Conservation (phyloP, 2,113 vertebrate species). For the Catharus fuscescens region DNA sequence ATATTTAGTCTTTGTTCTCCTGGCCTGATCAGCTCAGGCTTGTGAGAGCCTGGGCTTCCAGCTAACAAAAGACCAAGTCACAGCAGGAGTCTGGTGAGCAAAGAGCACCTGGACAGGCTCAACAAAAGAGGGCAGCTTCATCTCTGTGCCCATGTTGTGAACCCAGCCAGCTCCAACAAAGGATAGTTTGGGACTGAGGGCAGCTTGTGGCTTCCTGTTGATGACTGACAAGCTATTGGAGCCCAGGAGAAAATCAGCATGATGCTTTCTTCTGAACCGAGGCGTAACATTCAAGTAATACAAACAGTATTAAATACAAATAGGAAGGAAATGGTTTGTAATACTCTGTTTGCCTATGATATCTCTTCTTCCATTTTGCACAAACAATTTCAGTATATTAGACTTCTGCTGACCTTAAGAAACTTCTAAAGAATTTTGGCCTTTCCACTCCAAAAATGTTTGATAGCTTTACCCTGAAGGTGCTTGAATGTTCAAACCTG, state of each 20-base stretch:
- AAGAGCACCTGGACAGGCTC: background rate
- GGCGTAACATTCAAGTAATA: background rate
- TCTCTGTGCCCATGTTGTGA: background rate
- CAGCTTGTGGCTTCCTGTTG: background rate
- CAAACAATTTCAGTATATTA: background rate
- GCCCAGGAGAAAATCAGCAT: background rate
- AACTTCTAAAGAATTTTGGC: background rate
- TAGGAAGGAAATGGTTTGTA: background rate
- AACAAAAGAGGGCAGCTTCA: background rate
- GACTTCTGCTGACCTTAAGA: background rate
- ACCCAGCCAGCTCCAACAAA: background rate
- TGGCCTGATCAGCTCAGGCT: background rate
- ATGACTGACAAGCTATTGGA: background rate
- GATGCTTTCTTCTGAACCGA: background rate
- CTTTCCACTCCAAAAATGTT: background rate
- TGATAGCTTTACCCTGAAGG: background rate
- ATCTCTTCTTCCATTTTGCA: background rate
- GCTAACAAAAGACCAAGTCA: background rate
- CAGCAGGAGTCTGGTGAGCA: background rate
- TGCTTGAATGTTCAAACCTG: background rate
- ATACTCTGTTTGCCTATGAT: background rate
- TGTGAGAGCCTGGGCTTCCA: background rate
- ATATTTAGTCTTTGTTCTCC: background rate
- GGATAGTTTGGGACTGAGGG: background rate
- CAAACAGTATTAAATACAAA: background rate